Evolutionary conservation across 64 coral and sea anemone species (phyloP).

Genomic region (Stylophora pistillata): DNA sequence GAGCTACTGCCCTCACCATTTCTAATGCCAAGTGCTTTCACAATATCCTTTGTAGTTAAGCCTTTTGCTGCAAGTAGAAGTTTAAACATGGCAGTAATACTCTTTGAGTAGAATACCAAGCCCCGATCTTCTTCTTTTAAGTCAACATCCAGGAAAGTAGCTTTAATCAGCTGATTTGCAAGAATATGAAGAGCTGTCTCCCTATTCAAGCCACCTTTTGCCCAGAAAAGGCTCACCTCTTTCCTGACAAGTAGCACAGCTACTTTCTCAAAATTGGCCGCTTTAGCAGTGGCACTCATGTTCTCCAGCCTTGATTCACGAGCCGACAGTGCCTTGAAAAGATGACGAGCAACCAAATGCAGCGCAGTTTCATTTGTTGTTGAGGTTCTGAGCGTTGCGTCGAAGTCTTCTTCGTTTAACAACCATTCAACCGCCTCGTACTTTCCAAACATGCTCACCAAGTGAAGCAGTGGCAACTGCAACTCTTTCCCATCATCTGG

Average conservation of each 20-base stretch:
- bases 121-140: not conserved
- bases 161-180: not conserved
- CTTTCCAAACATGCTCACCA: conserved; percentile 55
- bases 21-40: not conserved
- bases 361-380: not conserved
- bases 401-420: conserved; percentile 6
- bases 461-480: conserved; percentile 32
- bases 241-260: not conserved
- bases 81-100: conserved; percentile 1
- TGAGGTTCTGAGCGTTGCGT: not conserved
- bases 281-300: conserved; percentile 18
- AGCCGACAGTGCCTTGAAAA: conserved; percentile 1
- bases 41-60: not conserved
- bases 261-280: conserved; percentile 5
- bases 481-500: conserved; percentile 5
- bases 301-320: not conserved
- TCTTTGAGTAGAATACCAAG: conserved; percentile 11
- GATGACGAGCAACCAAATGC: conserved; percentile 30
- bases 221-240: conserved; percentile 35
- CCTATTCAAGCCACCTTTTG: not conserved
- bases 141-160: not conserved
- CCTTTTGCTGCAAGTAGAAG: not conserved
- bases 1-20: not conserved
- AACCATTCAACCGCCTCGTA: conserved; percentile 25
- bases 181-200: conserved; percentile 24